Percentiles rank a stretch among this genome's conserved stretches.
phyloP scores from a whole-genome alignment of 2,113 vertebrate species.

The Nibea coibor region DNA sequence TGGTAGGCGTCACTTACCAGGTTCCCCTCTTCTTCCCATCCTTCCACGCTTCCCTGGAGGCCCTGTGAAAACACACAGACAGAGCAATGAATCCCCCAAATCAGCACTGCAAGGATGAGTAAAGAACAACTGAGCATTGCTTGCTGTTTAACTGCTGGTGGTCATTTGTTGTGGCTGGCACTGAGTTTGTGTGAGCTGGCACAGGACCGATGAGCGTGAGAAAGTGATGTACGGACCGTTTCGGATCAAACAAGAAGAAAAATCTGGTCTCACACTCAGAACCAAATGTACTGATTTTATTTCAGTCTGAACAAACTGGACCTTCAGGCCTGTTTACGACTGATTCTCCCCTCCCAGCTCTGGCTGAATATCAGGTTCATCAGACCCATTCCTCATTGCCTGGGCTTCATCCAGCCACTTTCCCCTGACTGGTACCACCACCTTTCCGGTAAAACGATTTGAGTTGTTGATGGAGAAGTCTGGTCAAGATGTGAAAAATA shows the following conservation, averaged over 20 bases:
- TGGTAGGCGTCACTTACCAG: slow-evolving; percentile 84
- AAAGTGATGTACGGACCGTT: slow-evolving; percentile 2
- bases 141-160: slow-evolving; percentile 37
- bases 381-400: background rate
- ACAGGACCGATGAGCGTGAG: background rate
- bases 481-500: slow-evolving; percentile 35
- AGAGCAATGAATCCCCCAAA: slow-evolving; percentile 55
- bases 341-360: background rate
- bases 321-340: background rate
- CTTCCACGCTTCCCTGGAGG: slow-evolving; percentile 94
- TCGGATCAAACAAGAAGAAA: slow-evolving; percentile 18
- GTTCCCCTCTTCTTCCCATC: slow-evolving; percentile 91
- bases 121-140: slow-evolving; percentile 49
- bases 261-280: background rate
- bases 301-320: background rate
- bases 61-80: slow-evolving; percentile 84
- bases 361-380: slow-evolving; percentile 3
- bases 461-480: slow-evolving; percentile 36
- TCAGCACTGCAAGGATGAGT: slow-evolving; percentile 43
- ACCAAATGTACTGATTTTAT: slow-evolving; percentile 3
- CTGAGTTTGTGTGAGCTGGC: slow-evolving; percentile 43
- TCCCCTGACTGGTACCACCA: slow-evolving; percentile 12
- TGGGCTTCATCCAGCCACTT: slow-evolving; percentile 16
- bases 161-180: slow-evolving; percentile 52
- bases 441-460: slow-evolving; percentile 31